These are phyloP conservation scores for Hybos culiciformis DNA, from an alignment of 2,888 invertebrate species.

Conservation along the genomic window DNA sequence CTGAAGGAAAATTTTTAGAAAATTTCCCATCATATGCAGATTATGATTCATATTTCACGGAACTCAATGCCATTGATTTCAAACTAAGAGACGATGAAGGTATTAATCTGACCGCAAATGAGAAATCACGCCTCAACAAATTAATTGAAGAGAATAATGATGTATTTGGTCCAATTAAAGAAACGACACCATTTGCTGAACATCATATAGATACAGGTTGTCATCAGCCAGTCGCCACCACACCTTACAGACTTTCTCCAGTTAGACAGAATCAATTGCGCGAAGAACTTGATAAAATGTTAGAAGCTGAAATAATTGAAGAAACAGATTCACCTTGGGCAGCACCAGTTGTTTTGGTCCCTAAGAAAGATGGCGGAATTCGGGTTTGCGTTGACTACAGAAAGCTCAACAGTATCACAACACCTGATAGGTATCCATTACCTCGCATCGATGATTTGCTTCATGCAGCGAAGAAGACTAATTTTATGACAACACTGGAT, in stretches of 20 bases:
- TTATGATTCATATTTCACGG: too few relatives aligned
- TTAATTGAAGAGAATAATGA: not conserved
- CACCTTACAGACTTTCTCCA: conserved; percentile 24
- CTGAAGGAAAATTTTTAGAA: too few relatives aligned
- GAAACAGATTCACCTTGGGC: conserved; percentile 7
- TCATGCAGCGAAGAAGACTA: conserved; percentile 1
- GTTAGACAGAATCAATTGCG: conserved; percentile 9
- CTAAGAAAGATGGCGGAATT: conserved; percentile 17
- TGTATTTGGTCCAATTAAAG: not conserved
- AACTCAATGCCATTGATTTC: not conserved
- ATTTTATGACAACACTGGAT: conserved; percentile 15
- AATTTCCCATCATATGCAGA: too few relatives aligned
- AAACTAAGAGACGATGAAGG: not conserved
- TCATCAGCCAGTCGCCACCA: conserved; percentile 19
- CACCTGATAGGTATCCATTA: conserved; percentile 6
- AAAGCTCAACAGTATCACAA: conserved; percentile 6
- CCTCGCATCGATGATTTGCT: not conserved
- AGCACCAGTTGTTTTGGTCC: conserved; percentile 12
- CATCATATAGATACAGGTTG: conserved; percentile 2
- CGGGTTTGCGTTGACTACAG: conserved; percentile 12
- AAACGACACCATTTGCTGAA: not conserved
- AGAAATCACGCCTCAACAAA: not conserved
- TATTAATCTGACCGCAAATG: not conserved
- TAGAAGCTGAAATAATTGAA: conserved; percentile 13
- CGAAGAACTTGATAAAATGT: conserved; percentile 4